Evolutionary conservation across 2,113 vertebrate species (phyloP).

Genomic region (Phainopepla nitens): DNA sequence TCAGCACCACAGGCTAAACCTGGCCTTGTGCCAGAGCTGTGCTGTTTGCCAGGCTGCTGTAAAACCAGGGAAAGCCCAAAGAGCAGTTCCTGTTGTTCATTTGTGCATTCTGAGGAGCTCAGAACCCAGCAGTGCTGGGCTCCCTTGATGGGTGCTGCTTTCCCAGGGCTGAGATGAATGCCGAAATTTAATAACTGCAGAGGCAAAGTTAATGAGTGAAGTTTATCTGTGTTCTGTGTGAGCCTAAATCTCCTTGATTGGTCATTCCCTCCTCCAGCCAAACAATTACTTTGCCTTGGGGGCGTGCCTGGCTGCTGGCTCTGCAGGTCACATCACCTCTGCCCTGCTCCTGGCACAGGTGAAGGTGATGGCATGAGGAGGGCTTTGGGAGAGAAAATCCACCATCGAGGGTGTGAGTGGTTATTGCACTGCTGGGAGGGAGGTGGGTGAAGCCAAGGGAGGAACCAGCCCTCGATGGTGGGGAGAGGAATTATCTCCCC

Average conservation of each 20-base stretch:
- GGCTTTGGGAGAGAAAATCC: not conserved
- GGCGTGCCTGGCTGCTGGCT: not conserved
- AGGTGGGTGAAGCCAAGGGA: not conserved
- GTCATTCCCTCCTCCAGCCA: not conserved
- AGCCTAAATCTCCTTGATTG: not conserved
- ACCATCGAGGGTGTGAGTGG: not conserved
- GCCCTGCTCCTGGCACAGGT: not conserved
- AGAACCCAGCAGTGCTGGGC: not conserved
- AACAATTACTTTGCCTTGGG: fast-evolving
- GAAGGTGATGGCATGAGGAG: fast-evolving
- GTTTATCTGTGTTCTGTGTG: not conserved
- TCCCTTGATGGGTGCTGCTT: not conserved
- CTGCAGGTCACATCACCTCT: not conserved
- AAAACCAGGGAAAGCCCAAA: not conserved
- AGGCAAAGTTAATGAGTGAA: not conserved
- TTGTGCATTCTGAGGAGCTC: not conserved
- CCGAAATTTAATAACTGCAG: not conserved
- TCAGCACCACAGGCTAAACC: not conserved
- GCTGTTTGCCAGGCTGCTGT: not conserved
- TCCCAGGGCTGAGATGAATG: not conserved
- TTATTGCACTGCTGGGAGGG: not conserved
- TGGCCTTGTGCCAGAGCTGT: not conserved
- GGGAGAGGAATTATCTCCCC: not conserved
- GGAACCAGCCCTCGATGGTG: no score
- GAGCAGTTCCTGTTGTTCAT: not conserved